Evolutionary conservation across 2,888 invertebrate genomes (phyloP), one percentile per base, ranked within the genome.

Genomic region (Brachycybe producta): DNA sequence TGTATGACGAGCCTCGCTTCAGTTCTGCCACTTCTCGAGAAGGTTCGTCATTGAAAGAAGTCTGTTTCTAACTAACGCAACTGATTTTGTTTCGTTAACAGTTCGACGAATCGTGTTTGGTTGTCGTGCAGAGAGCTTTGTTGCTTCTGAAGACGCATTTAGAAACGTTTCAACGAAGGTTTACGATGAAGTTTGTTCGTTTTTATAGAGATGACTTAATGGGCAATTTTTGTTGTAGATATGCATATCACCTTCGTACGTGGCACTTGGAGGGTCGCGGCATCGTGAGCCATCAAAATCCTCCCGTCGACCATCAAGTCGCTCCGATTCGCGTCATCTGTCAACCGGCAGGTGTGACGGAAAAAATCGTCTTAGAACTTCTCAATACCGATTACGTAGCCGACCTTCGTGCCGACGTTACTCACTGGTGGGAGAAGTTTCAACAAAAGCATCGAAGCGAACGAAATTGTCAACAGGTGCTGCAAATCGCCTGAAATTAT

Each of bases 1-100:
- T 92, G 92, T 65, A 92, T 92, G 91, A 82, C 83, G 45, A 86
- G 88, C 66, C 72, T 92, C 38, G 81, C 82, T 28, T 84, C 83
- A 36, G 85, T 88, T 1, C 82, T 85, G 1, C 45, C 55, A 26
- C 32, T 53, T 43, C 48, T 57, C 28, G 53, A 53, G 32, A 52
- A 57, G 45, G 57, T 57, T 48, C 17, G 35, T 42, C 15, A 8
- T 13, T n/a, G n/a, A n/a, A 24, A 41, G 8, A 8, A 8, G 26
- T 27, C 4, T 35, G n/a, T 7, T 15, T 17, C 21, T 32, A 19
- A n/a, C 17, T 36, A 21, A 7, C 28, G 23, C 19, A 5, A 7
- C 28, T 43, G 32, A 43, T 24, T 43, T 17, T 8, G 15, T 38
- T n/a, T 38, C 15, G 21, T 23, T 17, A n/a, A 28, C 21, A 48